A percentile compares a stretch with the other conserved stretches of the same genome.
phyloP scores from a whole-genome alignment of 1,140 invertebrate genomes.

The Rhagoletis pomonella region DNA sequence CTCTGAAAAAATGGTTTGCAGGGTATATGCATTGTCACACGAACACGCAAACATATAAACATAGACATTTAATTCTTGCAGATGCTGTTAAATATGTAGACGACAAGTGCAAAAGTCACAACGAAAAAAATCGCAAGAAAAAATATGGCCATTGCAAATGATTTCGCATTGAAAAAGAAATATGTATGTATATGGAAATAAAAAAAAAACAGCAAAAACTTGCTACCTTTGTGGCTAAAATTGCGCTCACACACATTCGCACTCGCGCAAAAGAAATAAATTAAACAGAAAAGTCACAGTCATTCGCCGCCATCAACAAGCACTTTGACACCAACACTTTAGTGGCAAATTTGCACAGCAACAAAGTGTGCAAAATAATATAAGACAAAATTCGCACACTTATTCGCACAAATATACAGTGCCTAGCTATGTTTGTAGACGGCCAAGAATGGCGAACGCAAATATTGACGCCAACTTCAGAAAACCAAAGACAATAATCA shows the following conservation, averaged over 20 bases:
- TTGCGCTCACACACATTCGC: background rate
- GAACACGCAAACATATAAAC: background rate
- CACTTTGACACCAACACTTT: slow-evolving; percentile 48
- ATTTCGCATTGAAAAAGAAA: background rate
- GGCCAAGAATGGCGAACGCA: slow-evolving; percentile 34
- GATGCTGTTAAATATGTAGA: background rate
- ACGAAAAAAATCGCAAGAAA: background rate
- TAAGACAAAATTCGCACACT: background rate
- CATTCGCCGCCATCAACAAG: background rate
- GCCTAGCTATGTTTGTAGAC: background rate
- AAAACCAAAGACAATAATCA: slow-evolving; percentile 38
- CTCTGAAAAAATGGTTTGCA: too few species aligned
- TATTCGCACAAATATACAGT: background rate
- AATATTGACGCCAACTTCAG: slow-evolving; percentile 31
- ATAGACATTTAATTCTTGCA: background rate
- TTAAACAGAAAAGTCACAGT: slow-evolving; percentile 20
- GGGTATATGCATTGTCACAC: background rate
- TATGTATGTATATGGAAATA: too few species aligned
- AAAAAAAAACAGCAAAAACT: background rate
- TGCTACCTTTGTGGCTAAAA: slow-evolving; percentile 44
- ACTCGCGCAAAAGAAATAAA: background rate
- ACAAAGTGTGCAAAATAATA: slow-evolving; percentile 18
- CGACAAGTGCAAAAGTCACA: slow-evolving; percentile 2
- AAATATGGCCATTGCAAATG: background rate
- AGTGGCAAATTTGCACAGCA: slow-evolving; percentile 36